A percentile compares a stretch with the other conserved stretches of the same genome.
Evolutionary conservation across 2,113 vertebrate genomes (phyloP).

Genomic region (Tyrannus savana): DNA sequence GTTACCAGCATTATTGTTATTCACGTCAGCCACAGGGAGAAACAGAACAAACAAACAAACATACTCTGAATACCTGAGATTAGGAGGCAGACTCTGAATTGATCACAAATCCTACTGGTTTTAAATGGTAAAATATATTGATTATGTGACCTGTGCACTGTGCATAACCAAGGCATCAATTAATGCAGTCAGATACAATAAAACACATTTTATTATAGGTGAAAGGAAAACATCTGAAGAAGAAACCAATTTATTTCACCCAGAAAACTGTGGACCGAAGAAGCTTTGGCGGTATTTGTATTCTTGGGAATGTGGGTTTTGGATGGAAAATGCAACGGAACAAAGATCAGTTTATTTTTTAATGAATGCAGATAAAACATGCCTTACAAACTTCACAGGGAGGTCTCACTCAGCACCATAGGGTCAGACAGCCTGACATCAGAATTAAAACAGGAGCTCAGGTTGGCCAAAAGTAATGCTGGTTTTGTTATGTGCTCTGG

Average conservation of each 20-base stretch:
- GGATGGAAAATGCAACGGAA: background rate
- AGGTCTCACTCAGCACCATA: background rate
- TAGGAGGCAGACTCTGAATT: background rate
- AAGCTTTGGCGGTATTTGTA: background rate
- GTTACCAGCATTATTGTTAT: background rate
- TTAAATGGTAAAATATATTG: constrained; percentile 1
- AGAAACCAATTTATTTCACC: background rate
- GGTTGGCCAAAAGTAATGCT: background rate
- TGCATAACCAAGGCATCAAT: background rate
- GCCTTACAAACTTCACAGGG: background rate
- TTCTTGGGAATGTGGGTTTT: background rate
- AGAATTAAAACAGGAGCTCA: background rate
- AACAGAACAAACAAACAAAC: background rate
- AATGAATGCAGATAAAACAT: background rate
- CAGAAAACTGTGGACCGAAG: background rate
- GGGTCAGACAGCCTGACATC: background rate
- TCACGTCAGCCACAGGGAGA: background rate
- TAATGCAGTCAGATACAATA: constrained; percentile 11
- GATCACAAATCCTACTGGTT: background rate
- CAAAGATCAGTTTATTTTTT: background rate
- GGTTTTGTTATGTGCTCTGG: background rate
- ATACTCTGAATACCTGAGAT: background rate
- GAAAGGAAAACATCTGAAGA: background rate
- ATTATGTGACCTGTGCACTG: constrained; percentile 15
- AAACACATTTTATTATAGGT: background rate